Conservation (phyloP, 2,113 vertebrate genomes). For the Hippocampus barbouri region DNA sequence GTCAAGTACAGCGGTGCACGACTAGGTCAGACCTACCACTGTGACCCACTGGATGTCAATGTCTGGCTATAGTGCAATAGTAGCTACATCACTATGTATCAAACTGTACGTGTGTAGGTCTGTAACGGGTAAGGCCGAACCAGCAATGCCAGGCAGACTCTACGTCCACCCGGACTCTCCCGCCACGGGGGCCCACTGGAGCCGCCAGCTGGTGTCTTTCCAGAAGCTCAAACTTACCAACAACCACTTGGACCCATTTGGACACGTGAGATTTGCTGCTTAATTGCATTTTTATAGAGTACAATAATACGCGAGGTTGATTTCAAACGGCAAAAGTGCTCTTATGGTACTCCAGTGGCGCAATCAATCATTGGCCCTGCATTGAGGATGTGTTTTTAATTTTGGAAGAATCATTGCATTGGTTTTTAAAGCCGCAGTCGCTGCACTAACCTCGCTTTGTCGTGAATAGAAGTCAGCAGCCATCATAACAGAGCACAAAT, state of each 20-base stretch:
- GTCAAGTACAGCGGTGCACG: slow-evolving; percentile 6
- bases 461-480: slow-evolving; percentile 24
- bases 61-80: neutral
- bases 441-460: slow-evolving; percentile 7
- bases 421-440: neutral
- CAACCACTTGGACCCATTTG: slow-evolving; percentile 97
- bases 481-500: slow-evolving; percentile 44
- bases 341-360: neutral
- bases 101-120: slow-evolving; percentile 72
- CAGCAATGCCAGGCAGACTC: slow-evolving; percentile 91
- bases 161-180: slow-evolving; percentile 97
- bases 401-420: slow-evolving; percentile 22
- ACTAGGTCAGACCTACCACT: slow-evolving; percentile 10
- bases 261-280: slow-evolving; percentile 81
- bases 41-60: slow-evolving; percentile 5
- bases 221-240: slow-evolving; percentile 99
- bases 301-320: neutral
- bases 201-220: slow-evolving; percentile 95
- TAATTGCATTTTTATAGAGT: too few species aligned
- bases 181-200: slow-evolving; percentile 92
- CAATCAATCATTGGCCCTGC: neutral
- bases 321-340: neutral
- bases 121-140: slow-evolving; percentile 94
- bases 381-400: slow-evolving; percentile 24
- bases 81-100: neutral